Percentiles rank a stretch among this genome's conserved stretches.
These are phyloP conservation scores for Emydocephalus ijimae DNA, from an alignment of 2,113 vertebrate species.

Conservation along the genomic window DNA sequence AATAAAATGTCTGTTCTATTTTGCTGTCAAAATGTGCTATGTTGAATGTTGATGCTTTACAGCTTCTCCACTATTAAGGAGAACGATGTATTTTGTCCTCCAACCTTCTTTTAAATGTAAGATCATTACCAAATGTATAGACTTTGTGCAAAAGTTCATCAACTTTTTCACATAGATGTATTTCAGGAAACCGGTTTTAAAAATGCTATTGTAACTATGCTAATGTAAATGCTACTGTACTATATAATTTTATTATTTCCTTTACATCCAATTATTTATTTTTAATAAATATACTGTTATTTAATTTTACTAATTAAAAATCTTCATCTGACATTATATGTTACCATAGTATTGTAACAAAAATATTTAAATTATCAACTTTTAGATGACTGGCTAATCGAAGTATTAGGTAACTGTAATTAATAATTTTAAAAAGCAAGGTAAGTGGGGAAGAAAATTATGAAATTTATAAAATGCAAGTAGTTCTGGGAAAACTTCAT, in stretches of 20 bases:
- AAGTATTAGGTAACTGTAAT: neutral
- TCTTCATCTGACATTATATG: neutral
- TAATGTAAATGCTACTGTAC: neutral
- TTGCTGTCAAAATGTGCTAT: neutral
- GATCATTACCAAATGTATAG: constrained; percentile 8
- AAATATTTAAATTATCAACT: neutral
- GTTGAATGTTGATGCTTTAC: neutral
- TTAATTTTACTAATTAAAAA: neutral
- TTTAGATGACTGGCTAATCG: neutral
- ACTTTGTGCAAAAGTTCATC: neutral
- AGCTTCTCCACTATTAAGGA: neutral
- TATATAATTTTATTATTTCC: neutral
- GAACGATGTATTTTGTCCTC: neutral
- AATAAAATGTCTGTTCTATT: neutral
- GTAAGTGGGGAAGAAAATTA: constrained; percentile 13
- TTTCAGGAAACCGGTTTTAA: neutral
- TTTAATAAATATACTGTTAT: neutral
- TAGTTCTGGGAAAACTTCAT: constrained; percentile 43
- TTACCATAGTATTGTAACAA: neutral
- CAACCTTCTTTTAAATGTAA: constrained; percentile 22
- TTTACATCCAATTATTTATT: neutral
- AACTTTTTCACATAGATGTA: constrained; percentile 5
- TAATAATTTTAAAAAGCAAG: neutral
- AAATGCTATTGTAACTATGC: neutral
- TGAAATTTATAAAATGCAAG: constrained; percentile 45